Evolutionary conservation across 53 echinoderm and acorn worm species (phyloP), one percentile per base, ranked within the genome.

Genomic region (Astropecten irregularis): DNA sequence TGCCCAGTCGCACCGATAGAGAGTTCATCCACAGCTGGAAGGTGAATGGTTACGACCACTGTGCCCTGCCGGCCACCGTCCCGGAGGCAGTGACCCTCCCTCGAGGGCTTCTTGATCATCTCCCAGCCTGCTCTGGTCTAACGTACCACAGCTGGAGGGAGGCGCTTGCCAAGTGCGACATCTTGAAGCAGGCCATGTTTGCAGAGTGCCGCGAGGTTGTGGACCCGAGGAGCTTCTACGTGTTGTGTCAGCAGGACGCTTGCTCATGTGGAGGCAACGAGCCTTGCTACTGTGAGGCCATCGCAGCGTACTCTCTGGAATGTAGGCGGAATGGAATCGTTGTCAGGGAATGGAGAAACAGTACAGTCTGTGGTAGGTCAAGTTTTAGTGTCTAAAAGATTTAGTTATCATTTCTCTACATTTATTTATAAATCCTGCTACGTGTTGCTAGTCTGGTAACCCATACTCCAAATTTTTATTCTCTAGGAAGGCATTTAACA

Each of bases 21-120:
- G 93, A 90, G 69, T 76, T 93, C 18, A 53, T 87, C 28, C 90
- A 93, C 71, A 90, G 93, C 73, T 93, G 93, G 93, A 93, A 90
- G 84, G 87, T 90, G 2, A 84, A 90, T 19, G 93, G 93, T 2
- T 90, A 93, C 81, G 79, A 69, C 59, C 83, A 89, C 47, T 84
- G 84, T 46, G 16, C 2, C 19, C 46, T 61, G 21, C 29, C 69
- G 9, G 49, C 49, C 1, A 46, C 22, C 13, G 42, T 61, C 1
- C 62, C 77, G 15, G 29, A 31, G 18, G 23, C 60, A 0, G 16
- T 77, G 30, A 60, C 77, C 46, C 59, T 59, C 19, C 59, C 77
- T 0, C 59, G 46, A 10, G 1, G 15, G 7, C 61, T 46, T 10
- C 4, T 46, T n/a, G 36, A 15, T 32, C 71, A 54, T 4, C 60